These are phyloP conservation scores for Oopsacas minuta DNA, from an alignment of 37 sponge, comb jelly and placozoan species.

Conservation along the genomic window DNA sequence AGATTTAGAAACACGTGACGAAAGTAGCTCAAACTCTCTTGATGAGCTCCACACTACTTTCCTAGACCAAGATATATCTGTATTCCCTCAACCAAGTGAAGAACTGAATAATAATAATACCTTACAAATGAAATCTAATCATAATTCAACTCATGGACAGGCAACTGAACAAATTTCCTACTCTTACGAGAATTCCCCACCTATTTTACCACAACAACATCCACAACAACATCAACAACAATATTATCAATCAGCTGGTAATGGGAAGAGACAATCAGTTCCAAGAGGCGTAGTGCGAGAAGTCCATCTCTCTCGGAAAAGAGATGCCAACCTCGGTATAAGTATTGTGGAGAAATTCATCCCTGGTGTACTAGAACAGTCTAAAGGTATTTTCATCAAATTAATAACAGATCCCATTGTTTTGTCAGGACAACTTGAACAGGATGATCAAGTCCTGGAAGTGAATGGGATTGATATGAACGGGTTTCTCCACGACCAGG, in stretches of 20 bases:
- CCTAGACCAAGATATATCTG: neutral
- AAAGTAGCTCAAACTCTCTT: neutral
- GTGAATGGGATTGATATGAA: constrained; percentile 11
- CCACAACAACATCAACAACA: too few species aligned
- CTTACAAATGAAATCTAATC: neutral
- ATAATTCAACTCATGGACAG: neutral
- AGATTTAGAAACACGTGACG: neutral
- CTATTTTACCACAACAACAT: neutral
- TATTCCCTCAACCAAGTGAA: neutral
- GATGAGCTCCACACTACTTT: neutral
- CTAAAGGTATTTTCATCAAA: neutral
- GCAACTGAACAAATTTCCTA: neutral
- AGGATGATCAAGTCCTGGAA: neutral
- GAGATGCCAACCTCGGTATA: neutral
- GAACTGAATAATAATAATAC: neutral
- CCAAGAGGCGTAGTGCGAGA: neutral
- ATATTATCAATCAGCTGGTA: too few species aligned
- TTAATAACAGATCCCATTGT: neutral
- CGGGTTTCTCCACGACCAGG: neutral
- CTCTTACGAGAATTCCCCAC: neutral
- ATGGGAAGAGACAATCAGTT: neutral
- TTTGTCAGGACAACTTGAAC: neutral
- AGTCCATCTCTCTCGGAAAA: neutral
- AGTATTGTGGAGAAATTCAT: constrained; percentile 11
- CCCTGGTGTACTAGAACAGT: neutral